phyloP scores from a whole-genome alignment of 2,113 vertebrate species.

The Argyrosomus japonicus region DNA sequence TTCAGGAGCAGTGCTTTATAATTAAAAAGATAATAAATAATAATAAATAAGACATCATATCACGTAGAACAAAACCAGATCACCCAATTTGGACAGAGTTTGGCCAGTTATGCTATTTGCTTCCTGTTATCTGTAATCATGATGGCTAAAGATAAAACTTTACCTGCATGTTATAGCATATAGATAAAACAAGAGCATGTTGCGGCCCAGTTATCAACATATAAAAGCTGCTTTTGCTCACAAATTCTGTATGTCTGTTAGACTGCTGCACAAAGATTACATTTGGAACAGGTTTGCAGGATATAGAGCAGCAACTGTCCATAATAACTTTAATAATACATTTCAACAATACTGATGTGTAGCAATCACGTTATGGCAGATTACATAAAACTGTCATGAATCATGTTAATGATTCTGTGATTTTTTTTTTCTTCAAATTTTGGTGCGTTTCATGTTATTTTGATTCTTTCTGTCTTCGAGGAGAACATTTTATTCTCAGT shows the following conservation, averaged over 20 bases:
- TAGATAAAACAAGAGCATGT: conserved; percentile 5
- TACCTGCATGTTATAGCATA: conserved; percentile 1
- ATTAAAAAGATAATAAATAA: background rate
- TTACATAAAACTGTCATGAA: background rate
- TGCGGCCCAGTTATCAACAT: conserved; percentile 2
- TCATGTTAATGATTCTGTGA: background rate
- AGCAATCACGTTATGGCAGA: background rate
- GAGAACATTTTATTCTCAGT: background rate
- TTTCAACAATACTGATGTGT: background rate
- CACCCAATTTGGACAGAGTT: background rate
- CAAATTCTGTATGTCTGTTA: background rate
- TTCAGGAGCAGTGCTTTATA: background rate
- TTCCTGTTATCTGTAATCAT: conserved; percentile 7
- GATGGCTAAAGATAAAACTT: conserved; percentile 22
- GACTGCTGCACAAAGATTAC: background rate
- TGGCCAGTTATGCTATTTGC: background rate
- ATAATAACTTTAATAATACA: background rate
- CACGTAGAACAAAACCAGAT: background rate
- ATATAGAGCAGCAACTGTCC: background rate
- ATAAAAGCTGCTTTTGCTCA: conserved; percentile 23
- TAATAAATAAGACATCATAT: background rate
- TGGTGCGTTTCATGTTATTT: background rate
- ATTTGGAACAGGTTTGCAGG: background rate
- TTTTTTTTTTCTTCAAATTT: background rate
- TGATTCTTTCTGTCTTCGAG: background rate